Conservation (phyloP, 2,888 invertebrate species). For the Morpho deidamia region DNA sequence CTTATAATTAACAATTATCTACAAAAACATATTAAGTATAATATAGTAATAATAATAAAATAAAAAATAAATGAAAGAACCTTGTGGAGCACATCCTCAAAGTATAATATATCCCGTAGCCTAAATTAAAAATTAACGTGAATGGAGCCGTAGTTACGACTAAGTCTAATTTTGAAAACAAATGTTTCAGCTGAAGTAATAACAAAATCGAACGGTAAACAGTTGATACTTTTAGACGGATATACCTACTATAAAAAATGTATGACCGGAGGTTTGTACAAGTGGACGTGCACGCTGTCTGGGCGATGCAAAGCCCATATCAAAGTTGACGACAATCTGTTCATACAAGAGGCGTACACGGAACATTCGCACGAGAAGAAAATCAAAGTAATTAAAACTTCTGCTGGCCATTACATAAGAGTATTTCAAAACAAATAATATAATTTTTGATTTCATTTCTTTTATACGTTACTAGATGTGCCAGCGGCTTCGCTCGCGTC, state of each 20-base stretch:
- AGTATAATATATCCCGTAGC: no score
- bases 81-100: no score
- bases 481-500: no score
- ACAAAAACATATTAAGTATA: no score
- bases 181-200: conserved; percentile 1
- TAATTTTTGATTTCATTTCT: neutral
- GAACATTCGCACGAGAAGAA: neutral
- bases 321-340: neutral
- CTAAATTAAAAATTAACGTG: no score
- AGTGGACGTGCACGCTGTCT: neutral
- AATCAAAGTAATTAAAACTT: neutral
- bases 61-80: no score
- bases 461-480: no score
- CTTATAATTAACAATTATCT: no score
- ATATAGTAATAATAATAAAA: no score
- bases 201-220: neutral
- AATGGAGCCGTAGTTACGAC: no score
- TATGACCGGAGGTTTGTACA: neutral
- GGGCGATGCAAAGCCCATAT: neutral
- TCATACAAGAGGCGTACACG: neutral
- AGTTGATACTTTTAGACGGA: neutral
- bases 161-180: no score
- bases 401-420: neutral
- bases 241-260: neutral
- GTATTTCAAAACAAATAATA: neutral